phyloP scores from a whole-genome alignment of 2,888 invertebrate species.

The Diaprepes abbreviatus region DNA sequence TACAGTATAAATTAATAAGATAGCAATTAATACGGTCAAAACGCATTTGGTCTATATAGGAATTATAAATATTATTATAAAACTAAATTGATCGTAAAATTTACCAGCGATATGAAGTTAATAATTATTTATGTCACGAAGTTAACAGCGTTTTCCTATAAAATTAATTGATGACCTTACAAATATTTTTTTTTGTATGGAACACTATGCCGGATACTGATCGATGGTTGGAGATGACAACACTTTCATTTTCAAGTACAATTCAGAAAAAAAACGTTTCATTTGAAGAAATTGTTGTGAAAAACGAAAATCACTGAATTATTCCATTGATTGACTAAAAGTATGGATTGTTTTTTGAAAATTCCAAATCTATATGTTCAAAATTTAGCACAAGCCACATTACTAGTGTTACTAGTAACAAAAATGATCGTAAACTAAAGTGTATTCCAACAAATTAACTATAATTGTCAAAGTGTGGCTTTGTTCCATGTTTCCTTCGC shows the following conservation, averaged over 20 bases:
- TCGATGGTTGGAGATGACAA: too few species aligned
- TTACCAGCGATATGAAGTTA: neutral
- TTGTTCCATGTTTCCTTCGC: too few species aligned
- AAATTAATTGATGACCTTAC: neutral
- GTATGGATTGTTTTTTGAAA: too few species aligned
- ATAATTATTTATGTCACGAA: neutral
- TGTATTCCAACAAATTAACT: too few species aligned
- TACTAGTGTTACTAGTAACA: too few species aligned
- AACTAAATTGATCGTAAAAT: conserved; percentile 17
- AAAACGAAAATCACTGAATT: too few species aligned
- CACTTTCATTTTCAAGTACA: too few species aligned
- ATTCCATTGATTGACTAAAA: too few species aligned
- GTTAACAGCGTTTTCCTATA: neutral
- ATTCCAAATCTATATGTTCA: too few species aligned
- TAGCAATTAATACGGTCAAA: conserved; percentile 13
- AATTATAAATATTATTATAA: conserved; percentile 23
- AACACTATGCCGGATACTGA: neutral
- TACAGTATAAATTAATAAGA: conserved; percentile 6
- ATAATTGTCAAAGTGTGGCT: too few species aligned
- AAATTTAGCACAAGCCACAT: too few species aligned
- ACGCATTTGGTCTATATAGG: neutral
- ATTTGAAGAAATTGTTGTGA: neutral
- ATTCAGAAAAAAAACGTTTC: neutral
- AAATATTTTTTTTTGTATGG: neutral
- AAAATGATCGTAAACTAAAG: too few species aligned